Conservation (phyloP, 2,888 invertebrate species). For the Hirudinaria manillensis region DNA sequence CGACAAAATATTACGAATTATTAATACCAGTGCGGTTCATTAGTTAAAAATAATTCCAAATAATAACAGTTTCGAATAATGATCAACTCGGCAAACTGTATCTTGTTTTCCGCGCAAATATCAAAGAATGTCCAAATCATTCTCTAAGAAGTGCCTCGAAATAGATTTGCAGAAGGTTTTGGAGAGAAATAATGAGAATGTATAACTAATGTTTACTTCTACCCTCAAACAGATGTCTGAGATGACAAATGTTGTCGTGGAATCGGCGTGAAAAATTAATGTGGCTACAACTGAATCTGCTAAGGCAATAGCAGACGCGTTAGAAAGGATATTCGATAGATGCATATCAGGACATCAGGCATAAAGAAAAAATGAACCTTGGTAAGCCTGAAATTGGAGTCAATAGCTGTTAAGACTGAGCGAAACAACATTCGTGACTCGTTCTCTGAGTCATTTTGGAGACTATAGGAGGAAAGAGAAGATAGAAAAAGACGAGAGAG, state of each 20-base stretch:
- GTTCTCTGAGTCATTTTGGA: conserved; percentile 4
- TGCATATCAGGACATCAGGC: background rate
- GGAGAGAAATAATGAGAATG: too few species aligned
- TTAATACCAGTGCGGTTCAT: too few species aligned
- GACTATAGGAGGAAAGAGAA: background rate
- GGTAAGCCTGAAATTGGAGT: conserved; percentile 8
- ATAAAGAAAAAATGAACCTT: background rate
- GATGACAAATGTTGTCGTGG: conserved; percentile 10
- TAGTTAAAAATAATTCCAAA: too few species aligned
- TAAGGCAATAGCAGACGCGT: background rate
- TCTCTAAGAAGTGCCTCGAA: too few species aligned
- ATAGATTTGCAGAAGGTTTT: too few species aligned
- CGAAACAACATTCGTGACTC: background rate
- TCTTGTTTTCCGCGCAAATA: too few species aligned
- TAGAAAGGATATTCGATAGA: background rate
- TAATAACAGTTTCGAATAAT: too few species aligned
- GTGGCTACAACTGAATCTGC: background rate
- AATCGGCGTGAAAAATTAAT: background rate
- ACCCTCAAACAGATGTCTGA: conserved; percentile 12
- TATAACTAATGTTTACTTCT: background rate
- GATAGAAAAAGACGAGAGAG: conserved; percentile 9
- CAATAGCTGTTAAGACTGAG: background rate
- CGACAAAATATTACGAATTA: too few species aligned
- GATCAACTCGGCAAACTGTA: too few species aligned
- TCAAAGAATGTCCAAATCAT: too few species aligned